A percentile compares a stretch with the other conserved stretches of the same genome.
phyloP scores from a whole-genome alignment of 1,140 invertebrate genomes.

The Bombus breviceps region DNA sequence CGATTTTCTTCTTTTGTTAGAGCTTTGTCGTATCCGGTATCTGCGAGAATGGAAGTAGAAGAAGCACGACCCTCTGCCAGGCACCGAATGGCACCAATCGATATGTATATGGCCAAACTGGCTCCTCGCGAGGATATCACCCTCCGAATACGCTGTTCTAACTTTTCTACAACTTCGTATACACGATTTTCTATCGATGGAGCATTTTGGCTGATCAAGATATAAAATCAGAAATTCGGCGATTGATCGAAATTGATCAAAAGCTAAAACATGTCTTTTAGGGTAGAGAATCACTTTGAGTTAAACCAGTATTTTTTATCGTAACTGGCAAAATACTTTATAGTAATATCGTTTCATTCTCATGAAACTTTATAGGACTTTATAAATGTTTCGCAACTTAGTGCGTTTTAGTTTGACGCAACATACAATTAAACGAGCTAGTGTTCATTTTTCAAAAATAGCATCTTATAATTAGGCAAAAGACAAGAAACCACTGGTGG shows the following conservation, averaged over 20 bases:
- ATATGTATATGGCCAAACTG: conserved; percentile 63
- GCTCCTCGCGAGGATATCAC: conserved; percentile 47
- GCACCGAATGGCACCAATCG: conserved; percentile 79
- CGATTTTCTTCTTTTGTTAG: conserved; percentile 29
- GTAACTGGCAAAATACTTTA: background rate
- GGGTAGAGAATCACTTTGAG: background rate
- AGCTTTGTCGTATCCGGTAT: conserved; percentile 51
- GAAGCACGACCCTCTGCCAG: conserved; percentile 72
- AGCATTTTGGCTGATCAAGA: background rate
- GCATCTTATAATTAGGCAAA: background rate
- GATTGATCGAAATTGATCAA: background rate
- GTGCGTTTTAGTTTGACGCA: background rate
- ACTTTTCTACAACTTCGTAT: conserved; percentile 43
- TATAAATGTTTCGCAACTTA: background rate
- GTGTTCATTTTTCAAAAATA: background rate
- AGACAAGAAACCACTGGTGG: background rate
- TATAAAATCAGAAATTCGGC: background rate
- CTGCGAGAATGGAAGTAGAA: conserved; percentile 57
- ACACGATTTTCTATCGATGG: background rate
- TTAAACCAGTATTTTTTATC: background rate
- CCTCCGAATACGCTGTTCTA: conserved; percentile 38
- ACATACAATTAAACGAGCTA: background rate
- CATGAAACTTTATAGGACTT: background rate
- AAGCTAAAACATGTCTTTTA: background rate
- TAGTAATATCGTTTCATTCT: too few species aligned